Percentiles rank a stretch among this genome's conserved stretches.
phyloP scores from a whole-genome alignment of 2,113 vertebrate genomes.

The Menura novaehollandiae region DNA sequence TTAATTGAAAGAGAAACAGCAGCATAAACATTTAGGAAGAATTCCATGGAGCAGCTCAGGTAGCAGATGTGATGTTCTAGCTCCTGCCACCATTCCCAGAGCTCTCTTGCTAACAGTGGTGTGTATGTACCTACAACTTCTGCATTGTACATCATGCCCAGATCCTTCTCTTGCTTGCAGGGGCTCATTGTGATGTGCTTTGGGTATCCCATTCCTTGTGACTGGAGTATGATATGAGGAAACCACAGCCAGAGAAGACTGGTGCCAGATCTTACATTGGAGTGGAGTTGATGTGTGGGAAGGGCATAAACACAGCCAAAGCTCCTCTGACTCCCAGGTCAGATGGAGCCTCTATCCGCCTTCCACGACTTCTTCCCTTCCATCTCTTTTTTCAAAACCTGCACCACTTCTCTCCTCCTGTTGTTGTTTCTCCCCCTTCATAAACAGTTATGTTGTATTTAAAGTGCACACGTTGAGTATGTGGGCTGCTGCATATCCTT shows the following conservation, averaged over 20 bases:
- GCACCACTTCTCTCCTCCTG: background rate
- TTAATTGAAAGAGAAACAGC: background rate
- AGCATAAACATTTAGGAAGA: background rate
- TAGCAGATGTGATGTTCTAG: background rate
- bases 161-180: background rate
- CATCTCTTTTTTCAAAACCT: background rate
- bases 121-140: background rate
- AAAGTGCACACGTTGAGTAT: accelerated
- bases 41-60: background rate
- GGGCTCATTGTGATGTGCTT: background rate
- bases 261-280: background rate
- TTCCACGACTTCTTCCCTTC: background rate
- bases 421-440: background rate
- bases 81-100: background rate
- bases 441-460: background rate
- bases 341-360: background rate
- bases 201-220: background rate
- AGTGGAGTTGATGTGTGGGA: accelerated
- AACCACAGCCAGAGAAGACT: background rate
- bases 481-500: background rate
- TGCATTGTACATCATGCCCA: background rate
- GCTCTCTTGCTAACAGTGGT: background rate
- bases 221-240: accelerated
- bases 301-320: background rate
- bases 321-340: background rate